Evolutionary conservation across 2,113 vertebrate genomes (phyloP).

Genomic region (Neogobius melanostomus): DNA sequence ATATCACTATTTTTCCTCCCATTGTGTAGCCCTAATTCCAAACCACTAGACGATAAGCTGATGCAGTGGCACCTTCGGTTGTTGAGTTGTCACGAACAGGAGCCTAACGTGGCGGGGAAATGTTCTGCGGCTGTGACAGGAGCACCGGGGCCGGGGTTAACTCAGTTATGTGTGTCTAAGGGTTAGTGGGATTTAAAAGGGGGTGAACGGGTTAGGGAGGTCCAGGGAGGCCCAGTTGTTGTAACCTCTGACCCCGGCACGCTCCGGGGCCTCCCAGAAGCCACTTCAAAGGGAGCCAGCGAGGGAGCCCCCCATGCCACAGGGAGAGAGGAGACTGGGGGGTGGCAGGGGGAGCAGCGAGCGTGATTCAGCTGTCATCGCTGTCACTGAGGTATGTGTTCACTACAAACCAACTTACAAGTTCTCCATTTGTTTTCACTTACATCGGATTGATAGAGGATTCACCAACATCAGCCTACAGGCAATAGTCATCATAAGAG

Average conservation of each 20-base stretch:
- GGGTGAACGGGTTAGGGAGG: constrained; percentile 45
- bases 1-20: too few species aligned
- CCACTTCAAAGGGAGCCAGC: constrained; percentile 73
- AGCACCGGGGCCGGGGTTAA: constrained; percentile 19
- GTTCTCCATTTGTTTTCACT: constrained; percentile 9
- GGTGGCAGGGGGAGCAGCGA: background rate
- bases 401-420: constrained; percentile 7
- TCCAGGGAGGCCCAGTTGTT: constrained; percentile 71
- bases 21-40: background rate
- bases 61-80: background rate
- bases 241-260: constrained; percentile 78
- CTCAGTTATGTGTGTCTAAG: constrained; percentile 27
- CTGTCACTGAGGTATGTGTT: constrained; percentile 28
- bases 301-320: constrained; percentile 48
- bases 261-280: constrained; percentile 73
- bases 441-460: background rate
- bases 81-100: constrained; percentile 28
- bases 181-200: constrained; percentile 39
- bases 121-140: constrained; percentile 59
- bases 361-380: constrained; percentile 45
- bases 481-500: background rate
- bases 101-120: constrained; percentile 48
- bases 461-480: background rate
- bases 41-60: constrained; percentile 14
- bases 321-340: constrained; percentile 9